Conservation (phyloP, 2,797 vertebrate genomes). For the Lindbergichthys nudifrons region DNA sequence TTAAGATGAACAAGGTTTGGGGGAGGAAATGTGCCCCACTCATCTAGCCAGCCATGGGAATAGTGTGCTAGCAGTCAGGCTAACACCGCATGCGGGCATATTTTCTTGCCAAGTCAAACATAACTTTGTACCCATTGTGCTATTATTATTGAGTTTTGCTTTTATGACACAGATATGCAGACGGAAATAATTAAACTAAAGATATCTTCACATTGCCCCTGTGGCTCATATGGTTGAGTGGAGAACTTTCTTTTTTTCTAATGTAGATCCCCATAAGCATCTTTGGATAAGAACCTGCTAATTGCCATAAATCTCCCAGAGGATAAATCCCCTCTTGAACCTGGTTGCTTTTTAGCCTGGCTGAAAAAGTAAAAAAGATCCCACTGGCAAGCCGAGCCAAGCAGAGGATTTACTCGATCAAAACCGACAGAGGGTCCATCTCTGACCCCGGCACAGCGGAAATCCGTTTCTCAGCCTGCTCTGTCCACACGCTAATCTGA, state of each 20-base stretch:
- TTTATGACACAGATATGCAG: constrained; percentile 27
- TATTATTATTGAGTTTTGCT: constrained; percentile 14
- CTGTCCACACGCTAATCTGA: constrained; percentile 32
- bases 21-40: constrained; percentile 59
- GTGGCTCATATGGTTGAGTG: constrained; percentile 8
- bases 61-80: constrained; percentile 21
- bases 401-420: constrained; percentile 35
- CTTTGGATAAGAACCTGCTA: constrained; percentile 52
- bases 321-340: constrained; percentile 27
- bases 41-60: constrained; percentile 69
- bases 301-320: constrained; percentile 52
- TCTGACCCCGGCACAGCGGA: constrained; percentile 14
- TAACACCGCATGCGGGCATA: constrained; percentile 31
- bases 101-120: constrained; percentile 37
- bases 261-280: constrained; percentile 43
- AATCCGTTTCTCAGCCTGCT: background rate
- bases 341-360: constrained; percentile 41
- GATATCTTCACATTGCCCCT: constrained; percentile 18
- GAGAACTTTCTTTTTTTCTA: constrained; percentile 1
- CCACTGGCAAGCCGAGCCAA: constrained; percentile 8
- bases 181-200: constrained; percentile 37
- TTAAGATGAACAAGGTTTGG: constrained; percentile 71
- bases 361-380: constrained; percentile 32
- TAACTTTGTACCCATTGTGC: constrained; percentile 32
- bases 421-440: constrained; percentile 24